Conservation (phyloP, 2,888 invertebrate species). For the Tethea ocularis region DNA sequence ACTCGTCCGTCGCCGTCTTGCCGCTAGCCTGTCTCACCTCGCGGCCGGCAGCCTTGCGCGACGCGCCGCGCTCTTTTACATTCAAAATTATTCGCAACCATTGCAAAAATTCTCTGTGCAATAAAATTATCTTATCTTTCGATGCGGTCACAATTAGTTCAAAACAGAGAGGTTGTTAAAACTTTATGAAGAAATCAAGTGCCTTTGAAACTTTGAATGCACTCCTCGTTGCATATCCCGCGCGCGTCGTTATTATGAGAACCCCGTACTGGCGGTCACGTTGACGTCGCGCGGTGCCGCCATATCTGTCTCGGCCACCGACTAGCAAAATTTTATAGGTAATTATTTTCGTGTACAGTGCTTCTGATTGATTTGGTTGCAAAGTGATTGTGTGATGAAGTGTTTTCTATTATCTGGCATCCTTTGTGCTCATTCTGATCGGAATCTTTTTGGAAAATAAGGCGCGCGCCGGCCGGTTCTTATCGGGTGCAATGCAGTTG, state of each 20-base stretch:
- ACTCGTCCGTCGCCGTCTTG: slow-evolving; percentile 82
- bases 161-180: slow-evolving; percentile 70
- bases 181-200: slow-evolving; percentile 66
- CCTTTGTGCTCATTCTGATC: slow-evolving; percentile 66
- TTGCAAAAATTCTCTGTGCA: slow-evolving; percentile 84
- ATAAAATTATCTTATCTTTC: slow-evolving; percentile 72
- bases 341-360: slow-evolving; percentile 82
- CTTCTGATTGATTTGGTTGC: slow-evolving; percentile 58
- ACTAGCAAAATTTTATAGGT: slow-evolving; percentile 85
- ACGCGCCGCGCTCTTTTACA: slow-evolving; percentile 84
- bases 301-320: slow-evolving; percentile 87
- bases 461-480: slow-evolving; percentile 83
- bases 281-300: slow-evolving; percentile 88
- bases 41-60: slow-evolving; percentile 84
- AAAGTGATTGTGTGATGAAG: slow-evolving; percentile 72
- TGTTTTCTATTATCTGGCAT: slow-evolving; percentile 61
- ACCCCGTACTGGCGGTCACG: slow-evolving; percentile 89
- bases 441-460: slow-evolving; percentile 78
- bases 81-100: slow-evolving; percentile 84
- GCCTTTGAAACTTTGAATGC: slow-evolving; percentile 82
- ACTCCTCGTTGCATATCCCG: slow-evolving; percentile 87
- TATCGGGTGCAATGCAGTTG: slow-evolving; percentile 84
- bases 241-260: slow-evolving; percentile 90
- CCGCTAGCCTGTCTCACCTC: slow-evolving; percentile 84
- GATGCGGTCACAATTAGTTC: slow-evolving; percentile 70